These are phyloP conservation scores for Tetraodon nigroviridis DNA, from an alignment of 2,113 vertebrate genomes.

Conservation along the genomic window DNA sequence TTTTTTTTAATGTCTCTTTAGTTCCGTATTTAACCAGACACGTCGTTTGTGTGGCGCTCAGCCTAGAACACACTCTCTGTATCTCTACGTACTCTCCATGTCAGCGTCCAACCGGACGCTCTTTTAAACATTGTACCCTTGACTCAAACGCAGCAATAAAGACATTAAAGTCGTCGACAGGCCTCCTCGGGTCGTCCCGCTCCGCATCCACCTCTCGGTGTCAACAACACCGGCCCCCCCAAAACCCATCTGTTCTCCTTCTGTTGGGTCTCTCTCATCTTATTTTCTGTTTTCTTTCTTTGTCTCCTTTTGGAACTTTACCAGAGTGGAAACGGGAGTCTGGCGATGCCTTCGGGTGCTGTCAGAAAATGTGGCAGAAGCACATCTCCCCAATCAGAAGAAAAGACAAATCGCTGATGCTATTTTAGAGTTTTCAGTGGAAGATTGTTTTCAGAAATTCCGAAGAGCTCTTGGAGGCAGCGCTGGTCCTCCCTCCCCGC, in stretches of 20 bases:
- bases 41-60: constrained; percentile 69
- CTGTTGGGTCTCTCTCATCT: too few species aligned
- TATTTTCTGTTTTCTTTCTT: too few species aligned
- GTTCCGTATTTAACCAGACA: constrained; percentile 74
- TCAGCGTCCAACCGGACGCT: constrained; percentile 80
- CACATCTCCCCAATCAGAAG: too few species aligned
- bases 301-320: background rate
- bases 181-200: constrained; percentile 15
- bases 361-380: background rate
- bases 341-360: constrained; percentile 9
- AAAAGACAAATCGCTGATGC: too few species aligned
- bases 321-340: background rate
- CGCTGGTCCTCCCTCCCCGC: background rate
- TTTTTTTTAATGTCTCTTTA: constrained; percentile 47
- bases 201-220: background rate
- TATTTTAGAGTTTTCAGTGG: too few species aligned
- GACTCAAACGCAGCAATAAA: constrained; percentile 93
- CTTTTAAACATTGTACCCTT: constrained; percentile 81
- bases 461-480: constrained; percentile 29
- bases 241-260: background rate
- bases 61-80: constrained; percentile 74
- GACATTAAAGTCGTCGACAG: constrained; percentile 68
- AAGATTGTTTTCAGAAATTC: background rate
- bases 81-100: constrained; percentile 75
- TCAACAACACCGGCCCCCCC: background rate